Conservation (phyloP, 2,888 invertebrate genomes). For the Crocallis elinguaria region DNA sequence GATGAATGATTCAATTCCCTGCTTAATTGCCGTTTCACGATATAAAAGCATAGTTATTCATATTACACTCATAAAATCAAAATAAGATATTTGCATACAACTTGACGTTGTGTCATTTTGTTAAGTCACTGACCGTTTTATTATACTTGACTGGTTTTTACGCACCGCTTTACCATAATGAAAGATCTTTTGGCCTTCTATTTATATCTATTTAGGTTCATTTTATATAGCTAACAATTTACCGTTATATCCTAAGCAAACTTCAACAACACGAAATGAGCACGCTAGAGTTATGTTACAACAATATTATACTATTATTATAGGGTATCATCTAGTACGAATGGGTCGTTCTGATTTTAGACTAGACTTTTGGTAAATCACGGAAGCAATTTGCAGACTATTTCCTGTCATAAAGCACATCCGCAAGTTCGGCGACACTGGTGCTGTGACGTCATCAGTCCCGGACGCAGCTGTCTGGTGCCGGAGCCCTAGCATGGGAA, state of each 20-base stretch:
- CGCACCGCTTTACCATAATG: neutral
- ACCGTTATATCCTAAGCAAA: too few relatives aligned
- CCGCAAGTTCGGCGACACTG: neutral
- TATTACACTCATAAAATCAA: constrained; percentile 13
- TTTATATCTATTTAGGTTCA: neutral
- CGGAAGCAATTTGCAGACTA: neutral
- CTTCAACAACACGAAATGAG: too few relatives aligned
- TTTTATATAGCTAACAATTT: too few relatives aligned
- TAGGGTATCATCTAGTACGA: too few relatives aligned
- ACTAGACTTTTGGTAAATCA: neutral
- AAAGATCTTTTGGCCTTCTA: neutral
- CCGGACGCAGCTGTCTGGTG: constrained; percentile 26
- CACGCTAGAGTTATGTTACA: too few relatives aligned
- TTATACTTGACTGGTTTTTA: constrained; percentile 15
- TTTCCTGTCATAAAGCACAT: constrained; percentile 13
- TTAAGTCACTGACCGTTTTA: constrained; percentile 24
- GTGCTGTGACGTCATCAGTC: constrained; percentile 46
- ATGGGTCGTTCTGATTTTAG: neutral
- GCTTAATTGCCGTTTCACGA: constrained; percentile 24
- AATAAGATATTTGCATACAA: constrained; percentile 15
- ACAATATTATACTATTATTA: too few relatives aligned
- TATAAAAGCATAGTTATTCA: constrained; percentile 19
- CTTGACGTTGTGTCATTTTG: constrained; percentile 17
- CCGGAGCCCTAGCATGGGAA: constrained; percentile 63
- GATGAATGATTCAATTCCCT: constrained; percentile 20